phyloP scores from a whole-genome alignment of 2,888 invertebrate species.

The Hemistola chrysoprasaria region DNA sequence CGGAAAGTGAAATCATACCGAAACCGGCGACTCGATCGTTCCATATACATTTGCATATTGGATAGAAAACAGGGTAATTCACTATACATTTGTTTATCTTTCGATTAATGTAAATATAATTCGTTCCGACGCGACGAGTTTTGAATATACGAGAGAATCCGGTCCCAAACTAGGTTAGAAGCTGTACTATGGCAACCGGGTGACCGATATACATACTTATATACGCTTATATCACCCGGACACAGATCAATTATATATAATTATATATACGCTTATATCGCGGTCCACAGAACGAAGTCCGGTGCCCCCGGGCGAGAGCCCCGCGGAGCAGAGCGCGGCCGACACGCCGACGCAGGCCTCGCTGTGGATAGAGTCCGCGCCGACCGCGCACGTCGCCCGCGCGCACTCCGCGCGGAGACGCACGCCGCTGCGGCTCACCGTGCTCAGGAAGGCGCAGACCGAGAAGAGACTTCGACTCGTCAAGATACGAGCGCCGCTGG shows the following conservation, averaged over 20 bases:
- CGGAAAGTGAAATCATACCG: constrained; percentile 4
- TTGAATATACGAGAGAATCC: too few species aligned
- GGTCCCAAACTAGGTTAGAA: too few species aligned
- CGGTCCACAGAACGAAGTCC: not conserved
- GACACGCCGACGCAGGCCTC: constrained; percentile 57
- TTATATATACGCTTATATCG: too few species aligned
- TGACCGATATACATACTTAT: too few species aligned
- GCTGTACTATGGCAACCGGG: too few species aligned
- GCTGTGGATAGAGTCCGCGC: constrained; percentile 52
- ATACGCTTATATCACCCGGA: too few species aligned
- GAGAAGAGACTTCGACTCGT: constrained; percentile 36
- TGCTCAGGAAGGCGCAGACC: constrained; percentile 42
- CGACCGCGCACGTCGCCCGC: too few species aligned
- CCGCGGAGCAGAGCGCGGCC: too few species aligned
- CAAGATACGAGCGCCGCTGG: constrained; percentile 56
- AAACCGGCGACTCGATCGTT: constrained; percentile 1
- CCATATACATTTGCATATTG: constrained; percentile 3
- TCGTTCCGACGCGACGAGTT: constrained; percentile 8
- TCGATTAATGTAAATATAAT: constrained; percentile 16
- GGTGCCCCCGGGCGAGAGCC: not conserved
- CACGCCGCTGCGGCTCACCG: constrained; percentile 49
- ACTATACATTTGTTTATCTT: too few species aligned
- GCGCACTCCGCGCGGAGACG: too few species aligned
- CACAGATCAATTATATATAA: too few species aligned
- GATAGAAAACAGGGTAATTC: constrained; percentile 3